Evolutionary conservation across 2,888 invertebrate genomes (phyloP), one percentile per base, ranked within the genome.

Genomic region (Pachliopta kotzebuea): DNA sequence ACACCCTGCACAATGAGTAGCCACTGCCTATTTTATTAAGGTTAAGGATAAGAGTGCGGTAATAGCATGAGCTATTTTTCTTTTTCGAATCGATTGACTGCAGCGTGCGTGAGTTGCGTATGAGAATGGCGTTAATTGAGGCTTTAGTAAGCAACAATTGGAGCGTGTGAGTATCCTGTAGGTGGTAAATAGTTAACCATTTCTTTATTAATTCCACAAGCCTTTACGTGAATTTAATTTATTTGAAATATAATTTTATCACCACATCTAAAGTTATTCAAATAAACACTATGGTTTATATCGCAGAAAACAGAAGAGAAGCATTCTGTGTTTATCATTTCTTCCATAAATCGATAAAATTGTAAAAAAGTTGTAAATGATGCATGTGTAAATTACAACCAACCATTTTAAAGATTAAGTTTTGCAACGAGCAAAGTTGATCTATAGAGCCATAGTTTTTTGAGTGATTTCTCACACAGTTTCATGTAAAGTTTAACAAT

Each of bases 31-130:
- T 63, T 67, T 74, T 79, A 88, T 85, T 87, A 88, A 90, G 88
- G 90, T 89, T 85, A 90, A 90, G 88, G 88, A 90, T 88, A 84
- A 74, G 76, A 83, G 81, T 81, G 76, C 72, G 76, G 72, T 68
- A 72, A 76, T 69, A 69, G 76, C 77, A n/a, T 77, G 65, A 73
- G 74, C 45, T 45, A n/a, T n/a, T 18, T 45, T n/a, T 45, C 18
- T 72, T 73, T 79, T 84, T 85, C 81, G 74, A 73, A 74, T 77
- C 78, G 79, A 82, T 79, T 80, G 73, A 79, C 72, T 72, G 77
- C 76, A 75, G 72, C 76, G 71, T 76, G 75, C 60, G 65, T 72
- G 69, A 66, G 70, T 74, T 76, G 72, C 76, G 71, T 77, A 72
- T 68, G 61, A 69, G 68, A 69, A 68, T 70, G 69, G 72, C 71